These are phyloP conservation scores for Podabrus alpinus DNA, from an alignment of 2,888 invertebrate genomes.

Conservation along the genomic window DNA sequence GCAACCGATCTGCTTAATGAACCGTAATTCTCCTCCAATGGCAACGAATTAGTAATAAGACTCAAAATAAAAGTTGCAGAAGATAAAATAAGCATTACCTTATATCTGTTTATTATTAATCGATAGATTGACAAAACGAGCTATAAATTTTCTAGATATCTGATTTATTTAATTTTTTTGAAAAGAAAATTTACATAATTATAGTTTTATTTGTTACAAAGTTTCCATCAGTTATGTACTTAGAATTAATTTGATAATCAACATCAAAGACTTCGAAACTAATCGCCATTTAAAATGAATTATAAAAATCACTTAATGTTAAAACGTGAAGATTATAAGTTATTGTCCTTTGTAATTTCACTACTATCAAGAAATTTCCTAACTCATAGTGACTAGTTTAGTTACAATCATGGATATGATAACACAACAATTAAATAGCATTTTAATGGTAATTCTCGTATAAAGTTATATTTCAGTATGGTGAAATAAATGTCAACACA, in stretches of 20 bases:
- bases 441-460: neutral
- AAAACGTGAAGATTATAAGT: neutral
- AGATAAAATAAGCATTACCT: neutral
- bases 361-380: neutral
- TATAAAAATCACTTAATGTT: neutral
- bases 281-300: neutral
- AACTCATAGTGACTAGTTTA: neutral
- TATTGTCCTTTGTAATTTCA: neutral
- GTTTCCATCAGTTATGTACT: neutral
- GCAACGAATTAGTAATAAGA: neutral
- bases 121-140: neutral
- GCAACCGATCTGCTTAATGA: neutral
- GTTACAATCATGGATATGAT: neutral
- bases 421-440: neutral
- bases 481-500: neutral
- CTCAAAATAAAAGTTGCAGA: neutral
- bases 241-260: neutral
- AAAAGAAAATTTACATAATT: neutral
- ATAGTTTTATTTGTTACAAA: neutral
- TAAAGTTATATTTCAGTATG: neutral
- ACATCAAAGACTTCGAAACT: neutral
- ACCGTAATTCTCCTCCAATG: neutral
- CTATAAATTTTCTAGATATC: neutral
- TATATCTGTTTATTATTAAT: neutral
- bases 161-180: neutral